Evolutionary conservation across 2,797 vertebrate genomes (phyloP).

Genomic region (Glossophaga mutica): DNA sequence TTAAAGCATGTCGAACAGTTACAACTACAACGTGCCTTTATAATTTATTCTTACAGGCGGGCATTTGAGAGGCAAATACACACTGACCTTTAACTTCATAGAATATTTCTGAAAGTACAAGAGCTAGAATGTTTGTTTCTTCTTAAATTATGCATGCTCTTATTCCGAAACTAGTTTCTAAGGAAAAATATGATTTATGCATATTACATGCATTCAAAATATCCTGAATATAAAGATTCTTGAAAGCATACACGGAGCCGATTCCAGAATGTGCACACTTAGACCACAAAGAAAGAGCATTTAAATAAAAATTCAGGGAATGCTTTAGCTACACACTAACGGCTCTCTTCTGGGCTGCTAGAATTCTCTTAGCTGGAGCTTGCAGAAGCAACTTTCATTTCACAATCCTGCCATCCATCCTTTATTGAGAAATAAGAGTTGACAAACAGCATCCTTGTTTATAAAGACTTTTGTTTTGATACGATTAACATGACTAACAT

Average conservation of each 20-base stretch:
- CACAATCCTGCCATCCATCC: background rate
- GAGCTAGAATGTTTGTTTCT: background rate
- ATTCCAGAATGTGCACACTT: background rate
- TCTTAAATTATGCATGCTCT: background rate
- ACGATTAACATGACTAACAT: background rate
- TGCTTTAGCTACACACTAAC: background rate
- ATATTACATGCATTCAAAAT: background rate
- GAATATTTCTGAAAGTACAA: background rate
- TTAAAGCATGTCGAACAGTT: background rate
- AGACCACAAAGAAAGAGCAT: background rate
- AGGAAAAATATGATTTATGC: background rate
- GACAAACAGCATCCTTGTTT: background rate
- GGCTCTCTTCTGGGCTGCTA: background rate
- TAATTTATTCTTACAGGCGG: background rate
- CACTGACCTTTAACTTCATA: background rate
- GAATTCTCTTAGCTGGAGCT: background rate
- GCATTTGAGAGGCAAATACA: background rate
- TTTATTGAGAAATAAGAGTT: background rate
- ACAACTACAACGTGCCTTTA: background rate
- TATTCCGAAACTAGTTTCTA: background rate
- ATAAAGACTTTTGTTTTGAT: conserved; percentile 4
- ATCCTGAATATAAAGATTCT: background rate
- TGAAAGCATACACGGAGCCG: background rate
- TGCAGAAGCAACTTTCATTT: background rate
- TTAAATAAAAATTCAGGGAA: background rate